Base-by-base conservation (phyloP, 1,140 invertebrate species). In the Solen grandis region DNA sequence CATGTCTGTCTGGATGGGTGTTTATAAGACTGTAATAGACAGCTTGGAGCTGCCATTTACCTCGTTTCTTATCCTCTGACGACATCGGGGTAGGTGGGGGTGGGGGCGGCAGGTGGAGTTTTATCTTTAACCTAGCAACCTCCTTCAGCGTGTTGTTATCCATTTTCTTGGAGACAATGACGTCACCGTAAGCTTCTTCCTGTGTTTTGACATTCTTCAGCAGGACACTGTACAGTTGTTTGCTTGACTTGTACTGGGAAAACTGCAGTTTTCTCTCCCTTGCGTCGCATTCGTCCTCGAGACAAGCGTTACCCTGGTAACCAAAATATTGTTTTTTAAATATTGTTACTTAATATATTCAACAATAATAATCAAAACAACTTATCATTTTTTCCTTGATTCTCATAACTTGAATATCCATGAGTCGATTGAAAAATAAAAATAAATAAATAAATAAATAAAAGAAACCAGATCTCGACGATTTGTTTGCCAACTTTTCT, bases 251-350 rank as follows among this genome's bases (percentile, higher is more conserved):
- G 33, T 46, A 65, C 41, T 68, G 74, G 31, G 50, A 66, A 41
- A 77, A 77, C 50, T 77, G 74, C 38, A 77, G 25, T 36, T 57
- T 66, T 10, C 74, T 5, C n/a, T 68, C 62, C 2, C 22, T 55
- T 8, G 74, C 41, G 10, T 77, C 74, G 16, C 41, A 22, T 46
- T 22, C 16, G 50, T 77, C 74, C n/a, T 77, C 74, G 1, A 77
- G 41, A n/a, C 29, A 27, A 35, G 62, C 41, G 41, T 68, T 66
- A 5, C 74, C 74, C 74, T 77, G 52, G 4, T 59, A 29, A 55
- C 35, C 52, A 3, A 50, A 50, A 46, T 13, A 50, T 10, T 16
- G 25, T 25, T n/a, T 25, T 50, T 29, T 50, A 3, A 69, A 46
- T 46, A 46, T 46, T 46, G 19, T 10, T 46, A 46, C 8, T 10